Evolutionary conservation across 2,888 invertebrate genomes (phyloP).

Genomic region (Luffia ferchaultella): DNA sequence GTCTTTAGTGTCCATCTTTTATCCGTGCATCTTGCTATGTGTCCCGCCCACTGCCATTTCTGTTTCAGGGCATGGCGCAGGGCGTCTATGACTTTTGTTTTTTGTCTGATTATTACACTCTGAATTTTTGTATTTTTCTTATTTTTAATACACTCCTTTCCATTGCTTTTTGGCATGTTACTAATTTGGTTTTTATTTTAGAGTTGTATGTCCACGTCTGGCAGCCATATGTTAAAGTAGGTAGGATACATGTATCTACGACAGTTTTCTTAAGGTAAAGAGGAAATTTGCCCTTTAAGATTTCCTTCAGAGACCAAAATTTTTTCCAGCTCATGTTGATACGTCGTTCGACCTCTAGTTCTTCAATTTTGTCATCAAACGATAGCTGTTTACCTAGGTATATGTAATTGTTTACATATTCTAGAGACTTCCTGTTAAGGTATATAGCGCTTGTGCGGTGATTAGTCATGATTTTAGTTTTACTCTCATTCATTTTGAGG

Average conservation of each 20-base stretch:
- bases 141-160: slow-evolving; percentile 13
- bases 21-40: slow-evolving; percentile 4
- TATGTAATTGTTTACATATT: neutral
- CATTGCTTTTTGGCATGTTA: slow-evolving; percentile 11
- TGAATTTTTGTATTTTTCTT: slow-evolving; percentile 12
- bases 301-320: slow-evolving; percentile 9
- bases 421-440: neutral
- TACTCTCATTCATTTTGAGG: neutral
- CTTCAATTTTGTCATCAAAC: slow-evolving; percentile 7
- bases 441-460: neutral
- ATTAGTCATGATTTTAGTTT: neutral
- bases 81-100: slow-evolving; percentile 12
- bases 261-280: slow-evolving; percentile 1
- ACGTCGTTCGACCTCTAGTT: slow-evolving; percentile 7
- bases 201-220: neutral
- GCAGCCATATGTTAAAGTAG: neutral
- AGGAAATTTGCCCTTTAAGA: slow-evolving; percentile 1
- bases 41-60: slow-evolving; percentile 14
- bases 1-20: slow-evolving; percentile 3
- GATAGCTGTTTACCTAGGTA: slow-evolving; percentile 4
- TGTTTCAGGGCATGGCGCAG: slow-evolving; percentile 11
- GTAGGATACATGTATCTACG: neutral
- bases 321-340: slow-evolving; percentile 8
- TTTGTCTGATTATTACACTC: slow-evolving; percentile 9
- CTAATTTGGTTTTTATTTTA: slow-evolving; percentile 11